phyloP scores from a whole-genome alignment of 2,113 vertebrate genomes.

The Orthochromis malagaraziensis region DNA sequence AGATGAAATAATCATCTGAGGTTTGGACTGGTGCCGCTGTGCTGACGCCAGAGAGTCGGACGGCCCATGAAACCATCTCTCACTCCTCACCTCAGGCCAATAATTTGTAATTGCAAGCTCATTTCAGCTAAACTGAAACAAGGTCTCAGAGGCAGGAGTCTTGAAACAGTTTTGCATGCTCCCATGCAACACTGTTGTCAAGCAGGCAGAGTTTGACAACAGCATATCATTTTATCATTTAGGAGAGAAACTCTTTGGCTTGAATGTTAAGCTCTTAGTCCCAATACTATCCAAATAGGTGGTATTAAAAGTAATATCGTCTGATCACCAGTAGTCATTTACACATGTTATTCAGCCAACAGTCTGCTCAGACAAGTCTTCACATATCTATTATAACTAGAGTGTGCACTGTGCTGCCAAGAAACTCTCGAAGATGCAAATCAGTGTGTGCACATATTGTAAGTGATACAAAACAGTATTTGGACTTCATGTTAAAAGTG shows the following conservation, averaged over 20 bases:
- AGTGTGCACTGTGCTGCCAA: background rate
- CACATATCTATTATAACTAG: background rate
- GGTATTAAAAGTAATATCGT: background rate
- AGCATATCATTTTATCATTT: background rate
- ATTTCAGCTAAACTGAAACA: conserved; percentile 9
- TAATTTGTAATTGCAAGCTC: conserved; percentile 39
- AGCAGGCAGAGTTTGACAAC: background rate
- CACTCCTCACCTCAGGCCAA: background rate
- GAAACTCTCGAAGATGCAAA: background rate
- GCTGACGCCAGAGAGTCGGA: background rate
- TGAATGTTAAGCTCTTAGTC: background rate
- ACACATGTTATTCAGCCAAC: background rate
- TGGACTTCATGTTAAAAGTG: background rate
- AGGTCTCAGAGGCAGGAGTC: background rate
- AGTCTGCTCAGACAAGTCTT: background rate
- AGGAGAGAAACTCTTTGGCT: background rate
- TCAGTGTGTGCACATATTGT: background rate
- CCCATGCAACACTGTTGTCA: background rate
- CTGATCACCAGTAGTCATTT: background rate
- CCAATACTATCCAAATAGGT: background rate
- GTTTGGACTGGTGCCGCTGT: background rate
- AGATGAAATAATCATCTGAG: background rate
- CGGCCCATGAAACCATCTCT: conserved; percentile 1
- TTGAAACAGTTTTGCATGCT: background rate
- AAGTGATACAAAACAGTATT: background rate